Percentiles rank a stretch among this genome's conserved stretches.
Evolutionary conservation across 1,140 invertebrate genomes (phyloP).

Genomic region (Patella vulgata): DNA sequence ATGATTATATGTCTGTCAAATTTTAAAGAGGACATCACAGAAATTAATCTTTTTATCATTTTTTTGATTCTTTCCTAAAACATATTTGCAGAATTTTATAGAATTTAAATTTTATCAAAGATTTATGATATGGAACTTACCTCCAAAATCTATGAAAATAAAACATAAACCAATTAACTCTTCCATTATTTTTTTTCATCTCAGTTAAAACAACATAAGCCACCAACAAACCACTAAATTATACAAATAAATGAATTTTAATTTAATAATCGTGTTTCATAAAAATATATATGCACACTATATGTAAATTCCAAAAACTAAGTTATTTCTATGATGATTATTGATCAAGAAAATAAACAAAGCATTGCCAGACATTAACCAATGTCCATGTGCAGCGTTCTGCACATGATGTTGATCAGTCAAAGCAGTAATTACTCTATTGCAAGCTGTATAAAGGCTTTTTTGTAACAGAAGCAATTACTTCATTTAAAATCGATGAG

Average conservation of each 20-base stretch:
- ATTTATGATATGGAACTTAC: constrained; percentile 13
- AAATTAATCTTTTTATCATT: background rate
- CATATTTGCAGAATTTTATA: background rate
- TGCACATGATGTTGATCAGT: background rate
- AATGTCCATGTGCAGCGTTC: background rate
- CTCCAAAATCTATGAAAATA: constrained; percentile 55
- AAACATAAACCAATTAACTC: constrained; percentile 47
- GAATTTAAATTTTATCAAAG: background rate
- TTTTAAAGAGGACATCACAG: background rate
- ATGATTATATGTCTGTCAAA: background rate
- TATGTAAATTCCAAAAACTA: constrained; percentile 1
- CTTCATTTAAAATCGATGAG: too few species aligned
- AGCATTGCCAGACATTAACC: background rate
- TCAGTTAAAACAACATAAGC: constrained; percentile 70
- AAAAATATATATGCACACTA: background rate
- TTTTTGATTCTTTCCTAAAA: background rate
- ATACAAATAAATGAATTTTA: too few species aligned
- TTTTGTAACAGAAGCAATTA: too few species aligned
- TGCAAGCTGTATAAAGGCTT: too few species aligned
- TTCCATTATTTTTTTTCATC: constrained; percentile 59
- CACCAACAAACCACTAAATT: constrained; percentile 72
- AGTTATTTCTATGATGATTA: background rate
- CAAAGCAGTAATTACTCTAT: too few species aligned
- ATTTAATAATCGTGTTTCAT: too few species aligned
- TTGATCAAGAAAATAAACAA: background rate